Evolutionary conservation across 2,888 invertebrate genomes (phyloP).

Genomic region (Cremastobaeus sp.): DNA sequence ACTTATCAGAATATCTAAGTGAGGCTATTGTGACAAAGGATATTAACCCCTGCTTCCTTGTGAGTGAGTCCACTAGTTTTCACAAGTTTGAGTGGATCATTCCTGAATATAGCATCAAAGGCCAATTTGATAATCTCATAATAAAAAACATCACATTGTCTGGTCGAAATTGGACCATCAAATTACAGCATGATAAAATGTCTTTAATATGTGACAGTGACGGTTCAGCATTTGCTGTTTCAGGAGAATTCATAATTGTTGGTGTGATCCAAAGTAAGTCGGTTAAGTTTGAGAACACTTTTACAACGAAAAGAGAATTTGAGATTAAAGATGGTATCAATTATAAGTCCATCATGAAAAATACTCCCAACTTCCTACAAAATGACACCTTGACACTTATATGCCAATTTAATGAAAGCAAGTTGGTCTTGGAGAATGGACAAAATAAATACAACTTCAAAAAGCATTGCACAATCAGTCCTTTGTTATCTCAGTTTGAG

Average conservation of each 20-base stretch:
- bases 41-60: background rate
- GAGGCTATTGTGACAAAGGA: conserved; percentile 1
- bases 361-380: background rate
- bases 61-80: background rate
- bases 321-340: background rate
- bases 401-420: background rate
- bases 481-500: conserved; percentile 4
- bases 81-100: conserved; percentile 9
- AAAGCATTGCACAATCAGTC: background rate
- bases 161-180: conserved; percentile 2
- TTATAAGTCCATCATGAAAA: background rate
- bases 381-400: conserved; percentile 11
- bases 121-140: background rate
- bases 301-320: background rate
- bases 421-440: background rate
- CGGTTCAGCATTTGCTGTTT: background rate
- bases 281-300: background rate
- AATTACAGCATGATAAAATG: background rate
- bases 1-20: background rate
- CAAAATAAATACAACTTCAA: background rate
- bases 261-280: background rate
- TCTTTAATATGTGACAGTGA: background rate
- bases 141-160: background rate
- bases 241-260: background rate
- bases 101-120: conserved; percentile 4